Conservation (phyloP, 2,888 invertebrate genomes). For the Drosophila flavopinicola region DNA sequence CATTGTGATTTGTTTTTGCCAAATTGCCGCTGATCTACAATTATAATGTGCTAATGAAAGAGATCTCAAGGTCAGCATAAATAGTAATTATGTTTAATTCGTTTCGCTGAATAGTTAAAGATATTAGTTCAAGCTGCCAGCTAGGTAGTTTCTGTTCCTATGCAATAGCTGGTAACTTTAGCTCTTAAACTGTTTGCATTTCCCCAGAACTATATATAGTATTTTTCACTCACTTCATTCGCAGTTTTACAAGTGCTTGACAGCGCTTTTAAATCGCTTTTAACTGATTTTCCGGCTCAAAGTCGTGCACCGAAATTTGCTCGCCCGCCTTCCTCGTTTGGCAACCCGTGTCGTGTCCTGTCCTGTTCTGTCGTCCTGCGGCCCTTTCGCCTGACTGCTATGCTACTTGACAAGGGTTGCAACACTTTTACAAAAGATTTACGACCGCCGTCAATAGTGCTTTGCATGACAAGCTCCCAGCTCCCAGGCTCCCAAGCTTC, state of each 20-base stretch:
- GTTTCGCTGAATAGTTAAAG: conserved; percentile 1
- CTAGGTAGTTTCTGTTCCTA: not conserved
- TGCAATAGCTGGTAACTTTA: not conserved
- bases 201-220: conserved; percentile 12
- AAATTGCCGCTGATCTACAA: conserved; percentile 2
- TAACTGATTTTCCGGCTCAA: conserved; percentile 67
- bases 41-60: conserved; percentile 2
- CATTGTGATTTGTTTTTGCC: not conserved
- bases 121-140: conserved; percentile 4
- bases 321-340: conserved; percentile 45
- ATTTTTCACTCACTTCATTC: conserved; percentile 17
- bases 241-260: conserved; percentile 48
- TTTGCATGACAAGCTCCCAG: conserved; percentile 61
- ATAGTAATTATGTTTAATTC: conserved; percentile 2
- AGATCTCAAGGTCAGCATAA: not conserved
- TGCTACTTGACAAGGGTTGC: conserved; percentile 68
- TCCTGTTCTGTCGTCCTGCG: not conserved
- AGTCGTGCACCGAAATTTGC: conserved; percentile 53
- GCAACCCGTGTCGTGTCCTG: not conserved
- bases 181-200: conserved; percentile 9
- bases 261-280: conserved; percentile 56
- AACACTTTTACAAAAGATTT: conserved; percentile 74
- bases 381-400: conserved; percentile 6
- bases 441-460: conserved; percentile 79
- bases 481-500: not conserved